Evolutionary conservation across 2,797 vertebrate genomes (phyloP).

Genomic region (Channa striata): DNA sequence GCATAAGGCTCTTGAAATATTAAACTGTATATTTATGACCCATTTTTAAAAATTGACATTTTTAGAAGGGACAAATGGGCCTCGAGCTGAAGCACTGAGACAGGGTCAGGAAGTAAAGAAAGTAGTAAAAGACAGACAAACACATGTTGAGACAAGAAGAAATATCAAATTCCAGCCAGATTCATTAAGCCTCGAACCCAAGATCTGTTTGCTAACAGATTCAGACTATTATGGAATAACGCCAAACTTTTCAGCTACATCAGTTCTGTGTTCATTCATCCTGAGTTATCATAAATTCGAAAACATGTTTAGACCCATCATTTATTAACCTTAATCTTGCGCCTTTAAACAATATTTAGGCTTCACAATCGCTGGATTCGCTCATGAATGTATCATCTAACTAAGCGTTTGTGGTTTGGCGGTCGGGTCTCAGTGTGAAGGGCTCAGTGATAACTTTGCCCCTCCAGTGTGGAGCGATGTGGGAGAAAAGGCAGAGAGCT

Average conservation of each 20-base stretch:
- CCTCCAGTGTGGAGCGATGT: conserved; percentile 63
- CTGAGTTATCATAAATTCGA: neutral
- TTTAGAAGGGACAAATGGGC: neutral
- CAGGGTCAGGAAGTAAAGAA: neutral
- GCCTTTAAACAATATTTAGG: neutral
- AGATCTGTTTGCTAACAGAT: neutral
- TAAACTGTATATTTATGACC: neutral
- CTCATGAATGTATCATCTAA: no score
- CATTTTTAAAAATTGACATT: neutral
- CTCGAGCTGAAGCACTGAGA: neutral
- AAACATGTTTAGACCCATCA: neutral
- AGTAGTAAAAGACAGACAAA: neutral
- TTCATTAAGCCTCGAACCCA: neutral
- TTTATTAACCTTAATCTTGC: neutral
- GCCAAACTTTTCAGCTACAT: neutral
- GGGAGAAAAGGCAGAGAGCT: conserved; percentile 47
- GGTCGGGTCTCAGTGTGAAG: conserved; percentile 43
- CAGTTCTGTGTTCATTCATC: neutral
- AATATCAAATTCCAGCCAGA: neutral
- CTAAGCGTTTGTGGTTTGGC: conserved; percentile 23
- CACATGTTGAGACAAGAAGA: neutral
- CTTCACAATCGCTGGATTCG: conserved; percentile 9
- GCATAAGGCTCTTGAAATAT: neutral
- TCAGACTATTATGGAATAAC: neutral
- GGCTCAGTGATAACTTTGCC: conserved; percentile 50